Evolutionary conservation across 2,888 invertebrate genomes (phyloP), one percentile per base, ranked within the genome.

Genomic region (Lapara coniferarum): DNA sequence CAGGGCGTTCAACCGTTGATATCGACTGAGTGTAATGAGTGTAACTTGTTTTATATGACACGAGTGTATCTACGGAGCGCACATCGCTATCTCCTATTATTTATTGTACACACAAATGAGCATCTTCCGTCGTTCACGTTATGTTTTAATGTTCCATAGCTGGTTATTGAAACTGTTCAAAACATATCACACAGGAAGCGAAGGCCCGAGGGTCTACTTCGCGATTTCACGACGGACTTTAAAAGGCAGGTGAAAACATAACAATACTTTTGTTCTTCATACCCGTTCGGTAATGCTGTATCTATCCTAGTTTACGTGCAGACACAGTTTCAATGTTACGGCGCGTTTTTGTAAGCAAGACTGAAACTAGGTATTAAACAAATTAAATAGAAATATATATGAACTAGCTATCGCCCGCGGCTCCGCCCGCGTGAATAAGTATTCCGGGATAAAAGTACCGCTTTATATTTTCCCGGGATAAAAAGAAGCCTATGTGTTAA

Each of bases 1-100:
- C 86, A 84, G 92, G 90, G 84, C 92, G 82, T 91, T 91, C 91
- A 92, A 91, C 92, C 82, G 84, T 81, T 86, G 91, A 91, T 92
- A 91, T 85, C 81, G 84, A 78, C 81, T 83, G 82, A 63, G 63
- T 63, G 63, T 83, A 80, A 83, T 79, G 79, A 79, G 78, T 79
- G 51, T 74, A 71, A 72, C 70, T 73, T 72, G 74, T 73, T 75
- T 71, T 79, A 77, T 81, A 81, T 83, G 84, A 83, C 81, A 82
- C 79, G 81, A 78, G 80, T 80, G 83, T 80, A 84, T 79, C 79
- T 80, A 78, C 77, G 77, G 78, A 81, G 81, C 80, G 79, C 81
- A 78, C 84, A 85, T 84, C 83, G 83, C 83, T 89, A 89, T 90
- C 89, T 84, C 79, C 76, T 78, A 82, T 89, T 90, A 90, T 91